Evolutionary conservation across 2,888 invertebrate genomes (phyloP).

Genomic region (Thera obeliscata): DNA sequence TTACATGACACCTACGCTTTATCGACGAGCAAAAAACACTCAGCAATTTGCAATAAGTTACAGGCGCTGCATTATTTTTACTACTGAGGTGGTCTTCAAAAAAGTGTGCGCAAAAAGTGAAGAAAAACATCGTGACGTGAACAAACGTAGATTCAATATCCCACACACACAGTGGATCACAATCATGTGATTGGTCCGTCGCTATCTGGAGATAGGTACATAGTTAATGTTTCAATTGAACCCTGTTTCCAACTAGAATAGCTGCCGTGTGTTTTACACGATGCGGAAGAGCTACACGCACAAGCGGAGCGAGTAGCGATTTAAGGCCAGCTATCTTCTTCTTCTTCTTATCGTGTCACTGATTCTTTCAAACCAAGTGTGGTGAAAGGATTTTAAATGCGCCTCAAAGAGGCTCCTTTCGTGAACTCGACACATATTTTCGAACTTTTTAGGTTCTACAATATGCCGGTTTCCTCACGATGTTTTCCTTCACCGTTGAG

Average conservation of each 20-base stretch:
- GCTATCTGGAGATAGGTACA: slow-evolving; percentile 8
- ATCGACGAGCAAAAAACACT: slow-evolving; percentile 18
- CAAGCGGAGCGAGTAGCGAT: slow-evolving; percentile 14
- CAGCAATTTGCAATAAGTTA: slow-evolving; percentile 9
- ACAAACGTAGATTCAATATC: too few species aligned
- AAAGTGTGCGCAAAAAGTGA: too few species aligned
- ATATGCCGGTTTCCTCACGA: too few species aligned
- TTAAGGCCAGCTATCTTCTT: too few species aligned
- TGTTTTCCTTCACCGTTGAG: too few species aligned
- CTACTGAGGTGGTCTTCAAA: neutral
- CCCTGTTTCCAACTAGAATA: slow-evolving; percentile 18
- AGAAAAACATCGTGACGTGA: too few species aligned
- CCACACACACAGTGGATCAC: neutral
- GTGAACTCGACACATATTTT: too few species aligned
- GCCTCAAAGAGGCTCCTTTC: too few species aligned
- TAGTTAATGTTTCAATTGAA: slow-evolving; percentile 30
- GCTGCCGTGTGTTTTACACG: slow-evolving; percentile 16
- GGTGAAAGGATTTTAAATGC: too few species aligned
- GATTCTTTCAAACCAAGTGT: too few species aligned
- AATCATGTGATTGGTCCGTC: neutral
- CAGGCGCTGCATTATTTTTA: slow-evolving; percentile 7
- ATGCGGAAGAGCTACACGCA: neutral
- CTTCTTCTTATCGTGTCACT: too few species aligned
- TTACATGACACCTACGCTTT: slow-evolving; percentile 16
- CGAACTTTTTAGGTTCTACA: too few species aligned